phyloP scores from a whole-genome alignment of 2,888 invertebrate species.

The Ophion ellenae region DNA sequence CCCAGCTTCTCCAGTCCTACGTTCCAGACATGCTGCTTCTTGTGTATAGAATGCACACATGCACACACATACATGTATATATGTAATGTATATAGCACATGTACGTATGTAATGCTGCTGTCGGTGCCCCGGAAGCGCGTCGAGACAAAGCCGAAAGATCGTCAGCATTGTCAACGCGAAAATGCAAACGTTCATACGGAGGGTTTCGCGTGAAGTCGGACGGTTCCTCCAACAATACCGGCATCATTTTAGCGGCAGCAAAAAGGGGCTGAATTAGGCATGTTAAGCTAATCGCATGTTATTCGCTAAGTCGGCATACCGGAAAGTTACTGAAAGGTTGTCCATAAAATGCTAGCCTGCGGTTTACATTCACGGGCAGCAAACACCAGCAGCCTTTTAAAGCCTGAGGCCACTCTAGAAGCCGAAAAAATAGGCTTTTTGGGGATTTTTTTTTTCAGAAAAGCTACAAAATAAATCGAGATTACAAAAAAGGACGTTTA shows the following conservation, averaged over 20 bases:
- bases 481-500: too few species aligned
- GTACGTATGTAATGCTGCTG: slow-evolving; percentile 37
- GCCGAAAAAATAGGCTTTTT: too few species aligned
- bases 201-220: slow-evolving; percentile 2
- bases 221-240: neutral
- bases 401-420: too few species aligned
- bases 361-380: neutral
- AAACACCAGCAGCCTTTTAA: too few species aligned
- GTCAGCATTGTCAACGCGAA: slow-evolving; percentile 50
- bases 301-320: neutral
- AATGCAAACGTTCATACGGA: slow-evolving; percentile 9
- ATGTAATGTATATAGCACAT: slow-evolving; percentile 8
- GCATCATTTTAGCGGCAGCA: neutral
- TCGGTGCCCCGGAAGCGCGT: slow-evolving; percentile 31
- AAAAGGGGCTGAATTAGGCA: neutral
- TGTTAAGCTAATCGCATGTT: neutral
- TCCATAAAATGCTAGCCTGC: neutral
- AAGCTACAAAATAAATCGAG: too few species aligned
- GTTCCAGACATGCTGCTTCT: slow-evolving; percentile 55
- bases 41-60: slow-evolving; percentile 2
- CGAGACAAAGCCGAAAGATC: slow-evolving; percentile 59
- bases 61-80: neutral
- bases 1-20: slow-evolving; percentile 26
- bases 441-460: too few species aligned
- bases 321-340: neutral